Base-by-base conservation (phyloP, 2,888 invertebrate species). In the Ellobium chinense region DNA sequence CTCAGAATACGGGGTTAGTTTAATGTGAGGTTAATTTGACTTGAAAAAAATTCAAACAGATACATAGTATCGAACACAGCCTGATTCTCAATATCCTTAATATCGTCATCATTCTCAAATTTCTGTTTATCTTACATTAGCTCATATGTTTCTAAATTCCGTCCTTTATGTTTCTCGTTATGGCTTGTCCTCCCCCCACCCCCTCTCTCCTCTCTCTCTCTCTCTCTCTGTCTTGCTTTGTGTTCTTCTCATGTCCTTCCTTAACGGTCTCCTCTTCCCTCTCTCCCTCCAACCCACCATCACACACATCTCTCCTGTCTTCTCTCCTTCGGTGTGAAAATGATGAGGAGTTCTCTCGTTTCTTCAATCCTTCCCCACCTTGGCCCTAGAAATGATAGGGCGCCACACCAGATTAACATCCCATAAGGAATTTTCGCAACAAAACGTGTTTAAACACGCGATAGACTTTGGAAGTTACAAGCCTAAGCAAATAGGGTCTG, bases 401-500 rank as follows among this genome's bases (percentile, higher is more conserved):
- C 72, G 36, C 58, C 72, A 37, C 27, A 24, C 34, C 18, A 72
- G 72, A 72, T 72, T 72, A 72, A 72, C 72, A 60, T 72, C 31
- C 58, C 36, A 36, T 60, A 31, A 14, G n/a, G 72, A 72, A 72
- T 72, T 58, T 72, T 72, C 70, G 58, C 72, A 72, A 72, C 72
- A 21, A 24, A 27, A 60, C 58, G 72, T 72, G 58, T 72, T 72
- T 72, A 72, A 72, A 72, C 72, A 72, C 60, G 37, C 36, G 58
- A 60, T 60, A 72, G 72, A 60, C 72, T 72, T 58, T 58, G 70
- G 56, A 24, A 58, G 72, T 60, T 72, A 60, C 72, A 72, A 72
- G 56, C 72, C 58, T 60, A 7, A 18, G 72, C 60, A 72, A 72
- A 72, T 56, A 72, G 7, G 27, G 58, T 58, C 58, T 56, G 34